Percentiles rank a stretch among this genome's conserved stretches.
Conservation (phyloP, 2,888 invertebrate genomes). For the Biston betularia region DNA sequence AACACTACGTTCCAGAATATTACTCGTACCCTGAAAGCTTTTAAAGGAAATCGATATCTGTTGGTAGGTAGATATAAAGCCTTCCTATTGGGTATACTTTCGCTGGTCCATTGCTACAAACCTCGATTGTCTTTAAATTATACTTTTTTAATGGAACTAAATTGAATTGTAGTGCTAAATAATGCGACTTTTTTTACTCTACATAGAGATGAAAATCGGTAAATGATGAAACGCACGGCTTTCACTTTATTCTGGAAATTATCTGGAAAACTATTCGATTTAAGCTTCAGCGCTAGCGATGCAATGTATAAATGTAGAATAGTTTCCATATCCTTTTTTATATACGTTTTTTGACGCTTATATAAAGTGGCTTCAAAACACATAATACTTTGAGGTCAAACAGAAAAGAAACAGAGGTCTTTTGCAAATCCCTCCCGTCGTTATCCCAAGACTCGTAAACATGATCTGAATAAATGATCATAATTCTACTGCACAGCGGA, state of each 20-base stretch:
- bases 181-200: too few species aligned
- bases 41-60: conserved; percentile 47
- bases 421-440: conserved; percentile 49
- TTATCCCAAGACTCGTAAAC: conserved; percentile 51
- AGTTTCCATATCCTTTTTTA: background rate
- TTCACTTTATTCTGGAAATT: too few species aligned
- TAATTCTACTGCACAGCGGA: conserved; percentile 3
- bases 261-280: too few species aligned
- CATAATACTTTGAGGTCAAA: conserved; percentile 23
- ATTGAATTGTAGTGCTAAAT: too few species aligned
- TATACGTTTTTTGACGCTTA: background rate
- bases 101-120: conserved; percentile 13
- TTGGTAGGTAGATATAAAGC: conserved; percentile 31
- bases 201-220: too few species aligned
- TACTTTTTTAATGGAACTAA: background rate
- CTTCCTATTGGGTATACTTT: conserved; percentile 21
- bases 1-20: conserved; percentile 28
- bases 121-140: background rate
- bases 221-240: too few species aligned
- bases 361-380: background rate
- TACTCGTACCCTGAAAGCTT: conserved; percentile 33
- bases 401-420: conserved; percentile 23
- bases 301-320: too few species aligned
- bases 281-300: too few species aligned
- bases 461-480: conserved; percentile 38